phyloP scores from a whole-genome alignment of 2,888 invertebrate species.

The Morpho achilles region DNA sequence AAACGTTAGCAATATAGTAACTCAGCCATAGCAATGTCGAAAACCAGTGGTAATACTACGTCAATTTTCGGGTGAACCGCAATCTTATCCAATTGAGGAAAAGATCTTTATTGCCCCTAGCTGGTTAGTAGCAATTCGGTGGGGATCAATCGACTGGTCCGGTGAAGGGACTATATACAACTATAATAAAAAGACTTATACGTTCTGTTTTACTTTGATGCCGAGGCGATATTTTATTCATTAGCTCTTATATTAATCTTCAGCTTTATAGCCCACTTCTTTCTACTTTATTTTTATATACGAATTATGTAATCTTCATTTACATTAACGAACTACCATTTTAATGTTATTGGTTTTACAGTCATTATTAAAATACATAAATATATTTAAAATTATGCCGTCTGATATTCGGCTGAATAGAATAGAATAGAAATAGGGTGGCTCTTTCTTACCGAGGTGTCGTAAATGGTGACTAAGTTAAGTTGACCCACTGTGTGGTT shows the following conservation, averaged over 20 bases:
- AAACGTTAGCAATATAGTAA: conserved; percentile 17
- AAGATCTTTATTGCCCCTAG: conserved; percentile 43
- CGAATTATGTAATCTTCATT: too few species aligned
- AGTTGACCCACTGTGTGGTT: too few species aligned
- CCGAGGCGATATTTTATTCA: conserved; percentile 21
- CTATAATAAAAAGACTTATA: conserved; percentile 17
- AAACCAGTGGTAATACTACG: conserved; percentile 40
- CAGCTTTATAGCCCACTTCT: conserved; percentile 8
- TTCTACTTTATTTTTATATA: conserved; percentile 6
- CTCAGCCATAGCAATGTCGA: conserved; percentile 8
- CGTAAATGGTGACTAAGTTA: too few species aligned
- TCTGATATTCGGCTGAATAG: too few species aligned
- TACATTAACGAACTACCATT: too few species aligned
- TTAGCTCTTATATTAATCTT: conserved; percentile 21
- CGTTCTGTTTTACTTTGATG: conserved; percentile 18
- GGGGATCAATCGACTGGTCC: conserved; percentile 24
- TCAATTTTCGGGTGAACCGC: conserved; percentile 42
- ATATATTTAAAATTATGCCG: not conserved
- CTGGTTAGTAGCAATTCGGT: conserved; percentile 20
- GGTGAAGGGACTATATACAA: conserved; percentile 47
- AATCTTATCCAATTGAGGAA: conserved; percentile 61
- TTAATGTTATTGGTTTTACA: conserved; percentile 1
- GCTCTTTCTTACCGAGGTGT: too few species aligned
- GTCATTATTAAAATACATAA: not conserved
- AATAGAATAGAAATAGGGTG: too few species aligned